Conservation (phyloP, 1,140 invertebrate species). For the Muscidifurax raptorellus region DNA sequence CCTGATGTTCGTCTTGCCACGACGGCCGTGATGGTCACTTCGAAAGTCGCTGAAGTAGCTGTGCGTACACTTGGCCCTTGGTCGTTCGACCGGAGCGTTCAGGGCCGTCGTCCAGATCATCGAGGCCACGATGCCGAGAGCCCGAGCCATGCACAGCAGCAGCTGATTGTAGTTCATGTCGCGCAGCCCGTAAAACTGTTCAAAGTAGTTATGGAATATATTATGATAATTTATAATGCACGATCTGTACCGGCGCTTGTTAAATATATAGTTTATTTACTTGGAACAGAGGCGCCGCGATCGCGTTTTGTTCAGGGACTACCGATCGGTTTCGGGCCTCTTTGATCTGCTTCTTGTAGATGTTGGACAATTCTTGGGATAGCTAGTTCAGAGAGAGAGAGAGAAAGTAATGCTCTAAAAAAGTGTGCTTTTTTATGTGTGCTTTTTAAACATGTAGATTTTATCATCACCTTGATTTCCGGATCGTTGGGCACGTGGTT, state of each 20-base stretch:
- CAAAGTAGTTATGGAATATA: neutral
- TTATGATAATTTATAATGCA: neutral
- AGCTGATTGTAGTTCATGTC: conserved; percentile 67
- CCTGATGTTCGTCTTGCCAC: neutral
- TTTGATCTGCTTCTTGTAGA: conserved; percentile 52
- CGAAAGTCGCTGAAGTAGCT: conserved; percentile 56
- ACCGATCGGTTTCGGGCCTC: conserved; percentile 46
- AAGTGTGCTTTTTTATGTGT: no score
- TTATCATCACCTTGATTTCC: conserved; percentile 56
- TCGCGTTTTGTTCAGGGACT: conserved; percentile 56
- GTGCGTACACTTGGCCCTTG: conserved; percentile 60
- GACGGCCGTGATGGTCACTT: neutral
- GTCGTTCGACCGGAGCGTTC: conserved; percentile 61
- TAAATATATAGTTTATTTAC: conserved; percentile 55
- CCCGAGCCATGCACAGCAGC: conserved; percentile 63
- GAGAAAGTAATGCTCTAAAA: no score
- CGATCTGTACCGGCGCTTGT: no score
- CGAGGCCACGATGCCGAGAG: conserved; percentile 63
- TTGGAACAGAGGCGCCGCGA: conserved; percentile 62
- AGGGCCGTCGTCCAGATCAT: conserved; percentile 65
- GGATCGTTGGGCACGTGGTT: conserved; percentile 58
- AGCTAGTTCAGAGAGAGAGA: conserved; percentile 49
- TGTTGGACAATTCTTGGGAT: conserved; percentile 58
- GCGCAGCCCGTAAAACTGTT: conserved; percentile 61
- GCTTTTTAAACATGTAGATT: no score